Conservation (phyloP, 2,113 vertebrate genomes). For the Oreotrochilus melanogaster region DNA sequence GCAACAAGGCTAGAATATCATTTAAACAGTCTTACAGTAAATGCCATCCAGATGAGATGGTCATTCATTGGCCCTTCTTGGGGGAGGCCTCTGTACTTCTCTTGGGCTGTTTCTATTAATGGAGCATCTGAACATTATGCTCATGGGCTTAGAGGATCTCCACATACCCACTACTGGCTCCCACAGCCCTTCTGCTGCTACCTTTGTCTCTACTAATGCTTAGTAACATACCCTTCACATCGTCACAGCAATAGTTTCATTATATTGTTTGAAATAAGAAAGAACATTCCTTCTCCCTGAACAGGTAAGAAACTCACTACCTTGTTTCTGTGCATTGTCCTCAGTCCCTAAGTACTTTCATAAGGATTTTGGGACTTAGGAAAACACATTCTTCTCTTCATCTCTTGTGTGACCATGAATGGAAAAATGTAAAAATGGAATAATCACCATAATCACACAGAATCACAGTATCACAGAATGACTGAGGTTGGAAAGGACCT, state of each 20-base stretch:
- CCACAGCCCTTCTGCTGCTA: background rate
- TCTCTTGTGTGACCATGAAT: background rate
- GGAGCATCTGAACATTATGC: background rate
- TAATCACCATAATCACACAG: background rate
- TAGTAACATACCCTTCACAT: background rate
- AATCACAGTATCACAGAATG: background rate
- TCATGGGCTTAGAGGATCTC: background rate
- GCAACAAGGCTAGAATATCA: background rate
- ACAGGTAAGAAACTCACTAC: background rate
- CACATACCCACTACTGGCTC: background rate
- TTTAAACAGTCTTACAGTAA: constrained; percentile 39
- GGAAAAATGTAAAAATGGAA: background rate
- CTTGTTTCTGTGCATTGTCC: background rate
- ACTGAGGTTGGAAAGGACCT: background rate
- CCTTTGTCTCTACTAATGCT: background rate
- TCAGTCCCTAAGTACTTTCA: background rate
- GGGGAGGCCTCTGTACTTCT: background rate
- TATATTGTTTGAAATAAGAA: background rate
- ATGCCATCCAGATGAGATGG: constrained; percentile 15
- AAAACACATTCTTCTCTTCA: background rate
- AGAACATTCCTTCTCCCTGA: background rate
- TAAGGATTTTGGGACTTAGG: background rate
- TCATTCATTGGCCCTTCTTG: background rate
- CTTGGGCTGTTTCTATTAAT: constrained; percentile 41
- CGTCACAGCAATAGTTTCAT: background rate